Conservation (phyloP, 2,888 invertebrate genomes). For the Limenitis camilla region DNA sequence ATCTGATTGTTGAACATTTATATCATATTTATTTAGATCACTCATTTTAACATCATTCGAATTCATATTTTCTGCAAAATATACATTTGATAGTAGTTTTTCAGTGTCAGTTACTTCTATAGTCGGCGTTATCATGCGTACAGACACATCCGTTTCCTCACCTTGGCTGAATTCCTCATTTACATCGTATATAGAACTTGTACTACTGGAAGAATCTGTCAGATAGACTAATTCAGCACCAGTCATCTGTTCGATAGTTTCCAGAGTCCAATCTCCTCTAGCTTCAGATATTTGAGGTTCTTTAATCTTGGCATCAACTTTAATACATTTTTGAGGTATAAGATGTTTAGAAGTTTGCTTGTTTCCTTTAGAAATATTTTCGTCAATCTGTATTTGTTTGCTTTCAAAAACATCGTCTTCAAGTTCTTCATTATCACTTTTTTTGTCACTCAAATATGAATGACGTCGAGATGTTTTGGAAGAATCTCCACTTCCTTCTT, state of each 20-base stretch:
- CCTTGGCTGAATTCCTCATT: slow-evolving; percentile 64
- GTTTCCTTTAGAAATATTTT: too few species aligned
- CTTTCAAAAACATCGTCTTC: slow-evolving; percentile 69
- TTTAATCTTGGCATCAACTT: slow-evolving; percentile 77
- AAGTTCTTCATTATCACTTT: slow-evolving; percentile 61
- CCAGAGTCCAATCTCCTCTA: slow-evolving; percentile 71
- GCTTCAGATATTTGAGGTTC: slow-evolving; percentile 74
- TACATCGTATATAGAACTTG: slow-evolving; percentile 74
- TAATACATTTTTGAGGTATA: slow-evolving; percentile 66
- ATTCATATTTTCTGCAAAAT: slow-evolving; percentile 31
- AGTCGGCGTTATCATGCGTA: slow-evolving; percentile 67
- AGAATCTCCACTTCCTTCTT: slow-evolving; percentile 81
- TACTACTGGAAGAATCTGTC: slow-evolving; percentile 78
- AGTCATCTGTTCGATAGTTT: slow-evolving; percentile 67
- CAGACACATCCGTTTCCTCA: slow-evolving; percentile 61
- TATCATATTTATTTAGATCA: slow-evolving; percentile 12
- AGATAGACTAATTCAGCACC: slow-evolving; percentile 81
- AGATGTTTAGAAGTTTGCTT: slow-evolving; percentile 46
- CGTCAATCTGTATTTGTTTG: slow-evolving; percentile 37
- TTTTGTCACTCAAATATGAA: slow-evolving; percentile 66
- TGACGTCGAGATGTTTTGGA: slow-evolving; percentile 75
- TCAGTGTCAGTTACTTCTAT: slow-evolving; percentile 68
- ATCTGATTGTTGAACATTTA: too few species aligned
- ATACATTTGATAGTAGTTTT: slow-evolving; percentile 53
- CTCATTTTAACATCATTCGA: slow-evolving; percentile 10